Evolutionary conservation across 2,888 invertebrate genomes (phyloP).

Genomic region (Ophioninae sp.): DNA sequence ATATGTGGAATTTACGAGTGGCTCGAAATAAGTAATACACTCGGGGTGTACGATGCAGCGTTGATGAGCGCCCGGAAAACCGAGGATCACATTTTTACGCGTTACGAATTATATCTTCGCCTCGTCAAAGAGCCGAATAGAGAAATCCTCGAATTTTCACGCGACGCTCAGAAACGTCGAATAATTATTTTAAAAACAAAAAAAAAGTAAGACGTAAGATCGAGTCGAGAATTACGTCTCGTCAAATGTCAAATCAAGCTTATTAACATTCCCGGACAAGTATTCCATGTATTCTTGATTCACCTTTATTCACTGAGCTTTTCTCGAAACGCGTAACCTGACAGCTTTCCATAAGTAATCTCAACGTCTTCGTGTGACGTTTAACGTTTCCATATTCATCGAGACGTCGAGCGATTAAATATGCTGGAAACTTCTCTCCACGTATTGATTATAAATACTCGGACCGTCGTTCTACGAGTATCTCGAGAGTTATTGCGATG

Average conservation of each 20-base stretch:
- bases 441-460: background rate
- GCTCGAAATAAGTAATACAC: constrained; percentile 23
- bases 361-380: background rate
- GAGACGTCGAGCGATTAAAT: background rate
- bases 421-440: background rate
- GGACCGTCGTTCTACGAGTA: background rate
- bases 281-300: background rate
- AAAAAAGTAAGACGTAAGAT: background rate
- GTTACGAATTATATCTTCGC: constrained; percentile 24
- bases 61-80: constrained; percentile 25
- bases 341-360: background rate
- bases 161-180: background rate
- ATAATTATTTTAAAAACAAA: background rate
- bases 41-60: background rate
- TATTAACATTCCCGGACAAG: background rate
- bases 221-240: background rate
- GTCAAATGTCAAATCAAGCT: constrained; percentile 1
- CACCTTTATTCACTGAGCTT: background rate
- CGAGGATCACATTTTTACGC: constrained; percentile 16
- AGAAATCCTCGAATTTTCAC: constrained; percentile 27
- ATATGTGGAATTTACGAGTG: constrained; percentile 45
- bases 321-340: background rate
- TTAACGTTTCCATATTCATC: background rate
- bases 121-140: constrained; percentile 28
- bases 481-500: background rate